Evolutionary conservation across 2,113 vertebrate species (phyloP), one percentile per base, ranked within the genome.

Genomic region (Dromas ardeola): DNA sequence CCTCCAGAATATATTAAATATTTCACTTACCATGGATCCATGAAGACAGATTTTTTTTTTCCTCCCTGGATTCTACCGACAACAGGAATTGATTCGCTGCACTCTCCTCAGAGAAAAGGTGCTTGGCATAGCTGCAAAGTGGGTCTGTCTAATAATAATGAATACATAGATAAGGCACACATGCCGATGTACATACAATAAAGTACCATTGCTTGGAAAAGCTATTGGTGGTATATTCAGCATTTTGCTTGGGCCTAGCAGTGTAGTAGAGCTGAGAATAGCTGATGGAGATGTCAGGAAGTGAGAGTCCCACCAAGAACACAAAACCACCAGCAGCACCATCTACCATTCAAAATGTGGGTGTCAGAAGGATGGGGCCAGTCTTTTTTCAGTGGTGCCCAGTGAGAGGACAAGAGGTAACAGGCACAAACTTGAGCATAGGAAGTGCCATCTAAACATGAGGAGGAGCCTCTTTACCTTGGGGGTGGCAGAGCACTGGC

Each of bases 1-100:
- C 81, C 80, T 97, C 70, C 86, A 84, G 82, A 94, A 90, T 74
- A 79, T 76, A 34, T 80, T 81, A 78, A 59, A 90, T 79, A 89
- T 85, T 94, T 96, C 93, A 81, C 81, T 92, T 78, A 53, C 45
- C 50, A 88, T 67, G n/a, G 90, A 86, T 50, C 34, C 45, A 80
- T 34, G 26, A 88, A 82, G 76, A 67, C 22, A 2, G 1, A 16
- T 77, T 50, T 32, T 15, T 13, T 3, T 1, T 2, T 2, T 2
- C 8, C 18, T 13, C 29, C 8, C 56, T 4, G 6, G 45, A 77
- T 73, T 86, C 45, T 66, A 10, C 45, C 0, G 0, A 38, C 40
- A 73, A 13, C 22, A 58, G 29, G 27, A 92, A 71, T 47, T 73
- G 43, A 42, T 76, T 96, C 22, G 11, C n/a, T 74, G 20, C 36